Evolutionary conservation across 2,113 vertebrate genomes (phyloP).

Genomic region (Pelecanoides urinatrix): DNA sequence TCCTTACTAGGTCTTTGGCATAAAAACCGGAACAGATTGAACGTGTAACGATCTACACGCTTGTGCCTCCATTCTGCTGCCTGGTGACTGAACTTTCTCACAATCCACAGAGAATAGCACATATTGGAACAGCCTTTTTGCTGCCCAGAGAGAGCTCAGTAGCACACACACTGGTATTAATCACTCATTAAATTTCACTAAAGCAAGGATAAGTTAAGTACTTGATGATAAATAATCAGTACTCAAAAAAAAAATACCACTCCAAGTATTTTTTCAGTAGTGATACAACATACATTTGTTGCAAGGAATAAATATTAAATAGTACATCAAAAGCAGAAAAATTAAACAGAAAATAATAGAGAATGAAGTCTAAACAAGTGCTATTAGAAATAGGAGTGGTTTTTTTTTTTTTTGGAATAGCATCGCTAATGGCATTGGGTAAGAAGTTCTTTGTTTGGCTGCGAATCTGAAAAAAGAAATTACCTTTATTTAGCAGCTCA

Average conservation of each 20-base stretch:
- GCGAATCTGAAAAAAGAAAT: background rate
- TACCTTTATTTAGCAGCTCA: constrained; percentile 3
- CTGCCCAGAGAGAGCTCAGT: background rate
- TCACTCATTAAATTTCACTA: background rate
- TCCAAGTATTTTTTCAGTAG: background rate
- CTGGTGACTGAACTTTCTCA: background rate
- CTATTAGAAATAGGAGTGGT: background rate
- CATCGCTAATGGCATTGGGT: background rate
- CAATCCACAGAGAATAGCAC: background rate
- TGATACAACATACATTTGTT: background rate
- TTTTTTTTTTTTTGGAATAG: background rate
- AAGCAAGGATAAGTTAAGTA: background rate
- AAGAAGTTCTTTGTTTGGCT: constrained; percentile 8
- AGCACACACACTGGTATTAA: background rate
- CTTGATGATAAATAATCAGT: background rate
- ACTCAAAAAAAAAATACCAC: background rate
- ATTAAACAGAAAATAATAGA: background rate
- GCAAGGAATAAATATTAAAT: background rate
- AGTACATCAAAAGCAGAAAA: background rate
- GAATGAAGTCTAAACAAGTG: background rate
- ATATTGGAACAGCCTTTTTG: background rate
- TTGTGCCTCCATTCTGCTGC: background rate
- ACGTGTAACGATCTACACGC: background rate
- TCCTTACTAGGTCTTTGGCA: background rate
- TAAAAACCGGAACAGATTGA: background rate